Percentiles rank a stretch among this genome's conserved stretches.
Evolutionary conservation across 2,797 vertebrate species (phyloP).

Genomic region (Sebastes iracundus): DNA sequence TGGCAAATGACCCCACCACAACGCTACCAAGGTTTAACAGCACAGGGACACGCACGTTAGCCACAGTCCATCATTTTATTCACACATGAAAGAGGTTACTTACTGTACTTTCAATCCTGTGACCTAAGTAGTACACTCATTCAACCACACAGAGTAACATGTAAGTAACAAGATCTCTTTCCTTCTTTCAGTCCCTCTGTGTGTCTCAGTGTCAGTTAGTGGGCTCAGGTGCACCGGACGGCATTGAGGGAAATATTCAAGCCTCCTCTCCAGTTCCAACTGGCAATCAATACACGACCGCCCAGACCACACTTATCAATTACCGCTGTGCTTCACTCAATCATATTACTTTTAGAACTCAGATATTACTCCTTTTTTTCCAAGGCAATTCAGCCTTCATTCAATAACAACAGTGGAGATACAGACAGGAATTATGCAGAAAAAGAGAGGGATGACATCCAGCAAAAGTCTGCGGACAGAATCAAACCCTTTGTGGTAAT

Average conservation of each 20-base stretch:
- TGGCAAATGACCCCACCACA: background rate
- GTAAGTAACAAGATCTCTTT: background rate
- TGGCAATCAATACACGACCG: background rate
- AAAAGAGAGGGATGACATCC: background rate
- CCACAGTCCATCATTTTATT: background rate
- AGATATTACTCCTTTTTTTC: background rate
- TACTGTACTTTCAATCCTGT: background rate
- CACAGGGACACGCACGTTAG: background rate
- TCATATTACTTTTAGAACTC: background rate
- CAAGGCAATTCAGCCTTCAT: background rate
- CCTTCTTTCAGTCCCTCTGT: background rate
- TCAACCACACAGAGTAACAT: background rate
- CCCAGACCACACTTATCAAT: background rate
- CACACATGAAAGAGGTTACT: background rate
- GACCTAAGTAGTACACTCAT: background rate
- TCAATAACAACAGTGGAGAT: background rate
- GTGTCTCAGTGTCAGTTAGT: background rate
- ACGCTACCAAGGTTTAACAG: background rate
- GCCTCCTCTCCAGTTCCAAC: background rate
- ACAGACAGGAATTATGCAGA: background rate
- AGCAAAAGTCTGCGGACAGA: background rate
- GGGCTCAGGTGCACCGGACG: background rate
- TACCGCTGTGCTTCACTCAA: background rate
- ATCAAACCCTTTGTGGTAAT: background rate
- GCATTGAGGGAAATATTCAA: background rate